Conservation (phyloP, 2,113 vertebrate species). For the Myotis lucifugus region DNA sequence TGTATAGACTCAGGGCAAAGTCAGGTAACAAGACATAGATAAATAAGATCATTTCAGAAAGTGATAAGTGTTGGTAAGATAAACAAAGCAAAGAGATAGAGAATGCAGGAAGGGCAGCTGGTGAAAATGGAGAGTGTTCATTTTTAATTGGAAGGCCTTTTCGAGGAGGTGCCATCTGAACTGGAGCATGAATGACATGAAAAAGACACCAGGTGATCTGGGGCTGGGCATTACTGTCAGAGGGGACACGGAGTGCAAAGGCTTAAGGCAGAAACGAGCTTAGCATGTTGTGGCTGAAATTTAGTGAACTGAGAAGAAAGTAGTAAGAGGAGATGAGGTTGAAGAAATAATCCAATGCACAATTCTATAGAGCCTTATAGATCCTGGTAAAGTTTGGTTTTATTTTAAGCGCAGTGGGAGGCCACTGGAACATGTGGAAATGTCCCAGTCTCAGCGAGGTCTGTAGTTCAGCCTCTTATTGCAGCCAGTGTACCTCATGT, state of each 20-base stretch:
- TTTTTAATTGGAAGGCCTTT: slow-evolving; percentile 57
- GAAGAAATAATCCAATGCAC: background rate
- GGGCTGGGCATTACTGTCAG: background rate
- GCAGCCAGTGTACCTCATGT: background rate
- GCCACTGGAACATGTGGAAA: background rate
- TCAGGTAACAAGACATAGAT: slow-evolving; percentile 32
- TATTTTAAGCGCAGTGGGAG: background rate
- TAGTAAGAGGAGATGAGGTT: background rate
- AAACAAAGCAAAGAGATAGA: background rate
- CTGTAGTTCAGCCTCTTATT: background rate
- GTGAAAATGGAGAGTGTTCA: background rate
- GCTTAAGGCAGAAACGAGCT: background rate
- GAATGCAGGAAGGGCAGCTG: background rate
- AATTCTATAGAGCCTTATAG: background rate
- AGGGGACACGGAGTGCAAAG: background rate
- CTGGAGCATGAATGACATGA: background rate
- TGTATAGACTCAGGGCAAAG: slow-evolving; percentile 4
- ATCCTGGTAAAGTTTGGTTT: background rate
- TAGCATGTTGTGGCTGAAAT: background rate
- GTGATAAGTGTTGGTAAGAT: slow-evolving; percentile 1
- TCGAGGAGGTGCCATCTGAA: background rate
- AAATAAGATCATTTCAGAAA: slow-evolving; percentile 53
- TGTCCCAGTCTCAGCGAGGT: background rate
- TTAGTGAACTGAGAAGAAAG: background rate
- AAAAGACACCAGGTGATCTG: background rate